Evolutionary conservation across 2,797 vertebrate genomes (phyloP).

Genomic region (Sebastes ruberrimus): DNA sequence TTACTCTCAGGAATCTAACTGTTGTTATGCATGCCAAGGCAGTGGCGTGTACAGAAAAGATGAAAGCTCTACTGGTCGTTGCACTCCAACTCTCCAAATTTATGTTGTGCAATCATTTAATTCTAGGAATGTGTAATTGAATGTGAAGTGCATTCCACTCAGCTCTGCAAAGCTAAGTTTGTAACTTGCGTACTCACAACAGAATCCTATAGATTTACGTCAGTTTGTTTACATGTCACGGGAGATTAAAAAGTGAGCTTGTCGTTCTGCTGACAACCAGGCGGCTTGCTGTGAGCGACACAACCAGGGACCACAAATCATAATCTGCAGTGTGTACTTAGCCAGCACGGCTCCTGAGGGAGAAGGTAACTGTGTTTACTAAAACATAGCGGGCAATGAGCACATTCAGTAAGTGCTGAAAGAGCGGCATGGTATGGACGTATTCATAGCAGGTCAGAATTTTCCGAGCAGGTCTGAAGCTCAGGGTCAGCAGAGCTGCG

Average conservation of each 20-base stretch:
- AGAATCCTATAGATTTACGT: slow-evolving; percentile 6
- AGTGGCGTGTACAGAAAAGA: slow-evolving; percentile 41
- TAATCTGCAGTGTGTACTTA: slow-evolving; percentile 42
- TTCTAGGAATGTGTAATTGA: slow-evolving; percentile 24
- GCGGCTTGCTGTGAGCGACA: slow-evolving; percentile 7
- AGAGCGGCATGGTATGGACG: slow-evolving; percentile 45
- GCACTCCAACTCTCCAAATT: slow-evolving; percentile 39
- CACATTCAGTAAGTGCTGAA: slow-evolving; percentile 54
- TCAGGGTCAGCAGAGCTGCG: slow-evolving; percentile 59
- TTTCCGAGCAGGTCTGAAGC: slow-evolving; percentile 40
- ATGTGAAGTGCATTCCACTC: slow-evolving; percentile 20
- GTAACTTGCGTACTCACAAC: neutral
- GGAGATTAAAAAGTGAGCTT: slow-evolving; percentile 31
- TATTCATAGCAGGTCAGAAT: slow-evolving; percentile 38
- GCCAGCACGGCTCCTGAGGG: slow-evolving; percentile 47
- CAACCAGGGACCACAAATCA: slow-evolving; percentile 54
- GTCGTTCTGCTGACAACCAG: slow-evolving; percentile 12
- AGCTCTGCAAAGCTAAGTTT: neutral
- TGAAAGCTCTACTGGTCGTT: slow-evolving; percentile 52
- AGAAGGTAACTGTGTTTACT: slow-evolving; percentile 54
- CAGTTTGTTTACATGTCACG: slow-evolving; percentile 40
- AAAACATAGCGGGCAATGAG: slow-evolving; percentile 49
- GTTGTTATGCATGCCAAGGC: slow-evolving; percentile 56
- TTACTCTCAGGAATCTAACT: slow-evolving; percentile 44
- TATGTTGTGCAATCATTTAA: slow-evolving; percentile 24